These are phyloP conservation scores for Drosophila acutilabella DNA, from an alignment of 2,888 invertebrate genomes.

Conservation along the genomic window DNA sequence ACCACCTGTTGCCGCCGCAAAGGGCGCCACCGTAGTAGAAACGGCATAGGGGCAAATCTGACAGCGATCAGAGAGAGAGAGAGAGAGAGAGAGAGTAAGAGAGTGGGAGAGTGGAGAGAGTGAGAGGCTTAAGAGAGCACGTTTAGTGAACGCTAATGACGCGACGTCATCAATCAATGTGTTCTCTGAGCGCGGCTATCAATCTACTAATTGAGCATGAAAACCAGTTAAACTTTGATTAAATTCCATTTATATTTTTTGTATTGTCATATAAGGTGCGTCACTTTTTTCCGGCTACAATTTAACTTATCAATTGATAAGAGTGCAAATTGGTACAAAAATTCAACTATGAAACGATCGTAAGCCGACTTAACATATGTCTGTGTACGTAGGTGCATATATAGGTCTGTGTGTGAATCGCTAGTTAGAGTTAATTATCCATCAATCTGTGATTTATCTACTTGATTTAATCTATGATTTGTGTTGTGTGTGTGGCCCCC, in stretches of 20 bases:
- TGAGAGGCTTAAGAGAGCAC: neutral
- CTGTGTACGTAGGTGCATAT: neutral
- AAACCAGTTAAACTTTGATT: conserved; percentile 3
- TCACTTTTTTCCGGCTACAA: conserved; percentile 5
- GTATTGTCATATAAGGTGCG: neutral
- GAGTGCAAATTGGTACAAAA: neutral
- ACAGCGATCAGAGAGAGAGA: neutral
- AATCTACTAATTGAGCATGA: neutral
- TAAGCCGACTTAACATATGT: neutral
- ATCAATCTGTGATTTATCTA: conserved; percentile 40
- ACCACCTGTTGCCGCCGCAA: conserved; percentile 41
- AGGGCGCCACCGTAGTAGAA: neutral
- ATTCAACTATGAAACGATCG: neutral
- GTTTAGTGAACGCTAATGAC: neutral
- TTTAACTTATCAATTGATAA: conserved; percentile 15
- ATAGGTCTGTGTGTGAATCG: conserved; percentile 6
- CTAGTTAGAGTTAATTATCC: conserved; percentile 37
- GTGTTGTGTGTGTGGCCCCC: conserved; percentile 42
- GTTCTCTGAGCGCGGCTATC: conserved; percentile 3
- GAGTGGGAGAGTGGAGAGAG: neutral
- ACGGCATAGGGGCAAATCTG: no score
- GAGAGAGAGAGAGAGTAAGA: conserved; percentile 2
- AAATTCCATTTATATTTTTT: neutral
- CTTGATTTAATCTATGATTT: conserved; percentile 41
- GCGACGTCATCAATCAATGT: conserved; percentile 35